A percentile compares a stretch with the other conserved stretches of the same genome.
These are phyloP conservation scores for Blastobasis adustella DNA, from an alignment of 2,888 invertebrate species.

Conservation along the genomic window DNA sequence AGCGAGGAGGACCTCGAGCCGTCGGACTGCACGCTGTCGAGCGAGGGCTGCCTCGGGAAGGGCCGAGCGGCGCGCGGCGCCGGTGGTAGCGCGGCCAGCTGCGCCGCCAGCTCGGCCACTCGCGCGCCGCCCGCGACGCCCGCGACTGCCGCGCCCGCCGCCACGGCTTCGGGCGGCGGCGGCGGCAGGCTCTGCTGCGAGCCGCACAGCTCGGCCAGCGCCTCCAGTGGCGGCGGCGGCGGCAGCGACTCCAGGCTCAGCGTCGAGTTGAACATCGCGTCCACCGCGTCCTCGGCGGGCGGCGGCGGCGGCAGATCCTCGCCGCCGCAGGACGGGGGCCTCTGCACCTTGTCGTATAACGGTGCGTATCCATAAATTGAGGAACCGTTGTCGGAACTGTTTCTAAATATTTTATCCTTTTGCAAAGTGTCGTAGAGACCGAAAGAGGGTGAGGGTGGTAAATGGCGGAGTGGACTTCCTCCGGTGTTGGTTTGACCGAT, in stretches of 20 bases:
- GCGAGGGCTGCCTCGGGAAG: constrained; percentile 72
- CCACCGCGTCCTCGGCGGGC: constrained; percentile 72
- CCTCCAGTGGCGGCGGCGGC: constrained; percentile 80
- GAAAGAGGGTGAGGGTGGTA: constrained; percentile 41
- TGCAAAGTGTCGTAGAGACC: constrained; percentile 50
- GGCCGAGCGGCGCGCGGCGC: constrained; percentile 48
- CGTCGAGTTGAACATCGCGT: constrained; percentile 82
- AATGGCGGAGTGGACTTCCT: constrained; percentile 34
- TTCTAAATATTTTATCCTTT: constrained; percentile 38
- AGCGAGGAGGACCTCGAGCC: constrained; percentile 60
- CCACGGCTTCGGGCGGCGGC: constrained; percentile 77
- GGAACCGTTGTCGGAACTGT: constrained; percentile 44
- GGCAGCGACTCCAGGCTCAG: constrained; percentile 87
- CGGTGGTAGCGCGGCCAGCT: constrained; percentile 51
- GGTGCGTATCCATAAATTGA: constrained; percentile 60
- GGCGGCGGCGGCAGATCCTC: constrained; percentile 80
- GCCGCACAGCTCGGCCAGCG: constrained; percentile 78
- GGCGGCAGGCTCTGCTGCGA: constrained; percentile 86
- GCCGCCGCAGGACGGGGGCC: constrained; percentile 26
- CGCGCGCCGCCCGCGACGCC: constrained; percentile 52
- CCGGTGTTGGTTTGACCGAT: constrained; percentile 27
- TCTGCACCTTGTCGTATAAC: constrained; percentile 62
- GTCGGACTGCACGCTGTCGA: constrained; percentile 71
- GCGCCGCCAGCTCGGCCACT: constrained; percentile 47
- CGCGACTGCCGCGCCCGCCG: too few species aligned